Conservation (phyloP, 2,113 vertebrate genomes). For the Anguilla rostrata region DNA sequence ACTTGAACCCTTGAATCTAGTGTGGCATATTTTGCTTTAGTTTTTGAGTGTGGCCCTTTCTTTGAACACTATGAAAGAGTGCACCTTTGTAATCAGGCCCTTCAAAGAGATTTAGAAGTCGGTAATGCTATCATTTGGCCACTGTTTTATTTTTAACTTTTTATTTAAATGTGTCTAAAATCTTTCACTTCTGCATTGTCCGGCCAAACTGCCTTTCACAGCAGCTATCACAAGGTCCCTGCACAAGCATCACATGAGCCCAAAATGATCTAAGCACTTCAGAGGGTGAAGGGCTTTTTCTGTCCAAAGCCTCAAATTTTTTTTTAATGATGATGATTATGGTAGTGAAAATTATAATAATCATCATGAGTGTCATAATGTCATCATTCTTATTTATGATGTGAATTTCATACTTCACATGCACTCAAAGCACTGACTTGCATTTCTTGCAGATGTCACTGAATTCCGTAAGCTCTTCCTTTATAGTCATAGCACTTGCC, state of each 20-base stretch:
- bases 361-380: too few species aligned
- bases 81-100: constrained; percentile 43
- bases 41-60: constrained; percentile 4
- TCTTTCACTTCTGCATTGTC: constrained; percentile 48
- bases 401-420: too few species aligned
- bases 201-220: constrained; percentile 40
- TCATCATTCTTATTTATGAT: too few species aligned
- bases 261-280: not conserved
- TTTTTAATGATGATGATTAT: not conserved
- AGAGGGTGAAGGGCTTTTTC: not conserved
- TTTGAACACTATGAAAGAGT: constrained; percentile 40
- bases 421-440: not conserved
- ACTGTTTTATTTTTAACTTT: constrained; percentile 36
- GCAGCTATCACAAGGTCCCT: not conserved
- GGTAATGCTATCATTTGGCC: constrained; percentile 43
- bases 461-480: not conserved
- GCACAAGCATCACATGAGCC: not conserved
- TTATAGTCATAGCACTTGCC: not conserved
- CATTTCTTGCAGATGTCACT: not conserved
- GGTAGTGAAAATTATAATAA: too few species aligned
- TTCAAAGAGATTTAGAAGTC: constrained; percentile 39
- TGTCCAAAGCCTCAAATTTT: not conserved
- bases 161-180: constrained; percentile 51
- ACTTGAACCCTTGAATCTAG: too few species aligned
- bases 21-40: too few species aligned